Base-by-base conservation (phyloP, 1,140 invertebrate genomes). In the Drosophila mayri region DNA sequence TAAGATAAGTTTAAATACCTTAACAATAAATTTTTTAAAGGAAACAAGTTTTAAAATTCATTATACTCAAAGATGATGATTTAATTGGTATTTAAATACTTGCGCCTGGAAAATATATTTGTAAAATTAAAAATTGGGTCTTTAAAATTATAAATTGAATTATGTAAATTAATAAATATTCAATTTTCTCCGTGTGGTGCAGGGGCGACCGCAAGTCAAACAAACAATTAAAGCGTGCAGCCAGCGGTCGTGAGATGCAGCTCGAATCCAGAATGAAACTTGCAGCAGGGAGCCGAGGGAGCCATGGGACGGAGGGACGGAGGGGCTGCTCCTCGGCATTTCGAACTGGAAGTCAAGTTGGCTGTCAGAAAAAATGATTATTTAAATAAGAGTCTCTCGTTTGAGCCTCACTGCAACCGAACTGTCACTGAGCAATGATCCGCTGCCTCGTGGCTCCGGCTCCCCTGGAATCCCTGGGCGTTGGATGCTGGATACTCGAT, bases 361-460 rank as follows among this genome's bases (percentile, higher is more conserved):
- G 80, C 84, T 92, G 90, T 92, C 90, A 92, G 72, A 92, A 92
- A 91, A 92, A 92, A 92, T 92, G 90, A 92, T 92, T 92, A 92
- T 92, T 91, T 91, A 92, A 92, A 92, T 92, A 90, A 87, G 80
- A 91, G 83, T 77, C 67, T 76, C 74, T 91, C 74, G 71, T 78
- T 83, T 74, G 83, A 77, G 83, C 77, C 55, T 61, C 65, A 70
- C 80, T 84, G 83, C 86, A 91, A 90, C 81, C 71, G 83, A 87
- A 87, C 82, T 91, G 90, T 90, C 85, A 84, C 82, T 83, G 85
- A 73, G 58, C 70, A 72, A 62, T 66, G 72, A 59, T 67, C 61
- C 70, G 82, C 52, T 59, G 67, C 68, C 68, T 58, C 66, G 54
- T 41, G 67, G 67, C 63, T 60, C 12, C 60, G 22, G 47, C 68